Conservation (phyloP, 2,888 invertebrate species). For the Euzophera pinguis region DNA sequence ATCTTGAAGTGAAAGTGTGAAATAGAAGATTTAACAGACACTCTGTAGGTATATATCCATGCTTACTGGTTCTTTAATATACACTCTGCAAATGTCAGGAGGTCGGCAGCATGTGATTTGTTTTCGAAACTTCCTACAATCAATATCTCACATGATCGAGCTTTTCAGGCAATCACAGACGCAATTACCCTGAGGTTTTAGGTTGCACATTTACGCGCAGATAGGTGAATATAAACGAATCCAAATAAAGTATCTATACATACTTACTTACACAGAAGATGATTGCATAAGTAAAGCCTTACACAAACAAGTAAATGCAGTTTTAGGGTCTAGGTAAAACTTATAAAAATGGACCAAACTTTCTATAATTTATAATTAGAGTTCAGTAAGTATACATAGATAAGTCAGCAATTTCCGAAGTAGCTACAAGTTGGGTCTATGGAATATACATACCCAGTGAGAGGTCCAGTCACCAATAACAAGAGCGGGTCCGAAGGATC, state of each 20-base stretch:
- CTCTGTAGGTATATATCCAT: background rate
- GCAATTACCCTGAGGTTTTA: background rate
- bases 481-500: slow-evolving; percentile 93
- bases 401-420: too few species aligned
- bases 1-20: slow-evolving; percentile 12
- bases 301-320: background rate
- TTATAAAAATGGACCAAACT: too few species aligned
- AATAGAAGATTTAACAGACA: slow-evolving; percentile 1
- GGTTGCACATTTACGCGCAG: too few species aligned
- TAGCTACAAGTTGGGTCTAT: too few species aligned
- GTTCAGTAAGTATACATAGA: too few species aligned
- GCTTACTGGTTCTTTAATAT: background rate
- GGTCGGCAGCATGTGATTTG: slow-evolving; percentile 6
- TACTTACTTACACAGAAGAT: too few species aligned
- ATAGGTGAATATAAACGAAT: too few species aligned
- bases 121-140: slow-evolving; percentile 7
- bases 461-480: slow-evolving; percentile 86
- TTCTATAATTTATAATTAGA: too few species aligned
- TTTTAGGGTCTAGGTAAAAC: background rate
- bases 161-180: background rate
- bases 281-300: background rate
- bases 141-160: background rate
- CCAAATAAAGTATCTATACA: too few species aligned
- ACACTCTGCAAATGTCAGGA: background rate
- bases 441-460: slow-evolving; percentile 85